Evolutionary conservation across 1,140 invertebrate genomes (phyloP).

Genomic region (Ceratitis capitata): DNA sequence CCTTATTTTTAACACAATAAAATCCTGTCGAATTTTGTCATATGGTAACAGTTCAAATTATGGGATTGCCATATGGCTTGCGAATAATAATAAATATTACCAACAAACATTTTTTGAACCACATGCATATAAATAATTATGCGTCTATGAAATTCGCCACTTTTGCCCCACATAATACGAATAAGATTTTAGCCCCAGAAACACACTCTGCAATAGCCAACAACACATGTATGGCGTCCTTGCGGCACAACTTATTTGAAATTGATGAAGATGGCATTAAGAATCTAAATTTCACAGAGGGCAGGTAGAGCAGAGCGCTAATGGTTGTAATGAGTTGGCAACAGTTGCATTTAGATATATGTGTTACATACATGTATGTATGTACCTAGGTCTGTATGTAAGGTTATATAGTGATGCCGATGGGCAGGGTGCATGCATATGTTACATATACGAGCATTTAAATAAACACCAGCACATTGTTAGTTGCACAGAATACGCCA

Average conservation of each 20-base stretch:
- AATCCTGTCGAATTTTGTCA: not conserved
- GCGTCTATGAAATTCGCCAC: not conserved
- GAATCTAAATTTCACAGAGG: not conserved
- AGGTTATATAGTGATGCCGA: not conserved
- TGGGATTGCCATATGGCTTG: not conserved
- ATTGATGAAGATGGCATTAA: conserved; percentile 9
- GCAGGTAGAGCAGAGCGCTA: not conserved
- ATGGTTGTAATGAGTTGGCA: not conserved
- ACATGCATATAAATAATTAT: conserved; percentile 17
- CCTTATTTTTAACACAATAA: not conserved
- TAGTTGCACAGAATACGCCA: not conserved
- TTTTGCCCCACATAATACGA: not conserved
- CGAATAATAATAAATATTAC: not conserved
- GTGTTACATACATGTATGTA: not conserved
- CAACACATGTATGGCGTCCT: not conserved
- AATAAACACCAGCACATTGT: not conserved
- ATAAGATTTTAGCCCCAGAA: not conserved
- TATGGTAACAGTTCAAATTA: not conserved
- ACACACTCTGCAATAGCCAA: not conserved
- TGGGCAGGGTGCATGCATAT: not conserved
- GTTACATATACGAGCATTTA: no score
- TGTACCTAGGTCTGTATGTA: not conserved
- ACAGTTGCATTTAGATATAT: not conserved
- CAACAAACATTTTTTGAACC: not conserved
- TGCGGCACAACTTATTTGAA: not conserved